Conservation (phyloP, 2,113 vertebrate genomes). For the Chrysochloris asiatica region DNA sequence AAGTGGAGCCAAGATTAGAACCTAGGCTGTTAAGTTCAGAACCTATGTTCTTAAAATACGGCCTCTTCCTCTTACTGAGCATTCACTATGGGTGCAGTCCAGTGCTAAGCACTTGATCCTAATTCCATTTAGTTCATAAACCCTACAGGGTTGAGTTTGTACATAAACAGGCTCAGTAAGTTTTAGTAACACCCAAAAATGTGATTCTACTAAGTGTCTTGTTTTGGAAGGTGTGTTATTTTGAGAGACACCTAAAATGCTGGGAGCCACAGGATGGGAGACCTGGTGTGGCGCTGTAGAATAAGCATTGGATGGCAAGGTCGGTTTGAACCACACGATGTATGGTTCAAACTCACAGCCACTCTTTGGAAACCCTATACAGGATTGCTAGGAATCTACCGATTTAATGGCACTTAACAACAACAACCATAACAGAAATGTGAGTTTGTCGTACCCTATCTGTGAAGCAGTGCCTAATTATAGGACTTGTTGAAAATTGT, state of each 20-base stretch:
- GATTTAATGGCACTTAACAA: too few relatives aligned
- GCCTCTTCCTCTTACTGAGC: background rate
- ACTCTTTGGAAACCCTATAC: too few relatives aligned
- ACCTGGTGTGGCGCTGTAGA: too few relatives aligned
- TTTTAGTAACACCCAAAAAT: background rate
- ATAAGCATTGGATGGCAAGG: too few relatives aligned
- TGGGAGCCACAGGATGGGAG: background rate
- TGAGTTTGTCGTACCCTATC: background rate
- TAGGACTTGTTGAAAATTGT: conserved; percentile 2
- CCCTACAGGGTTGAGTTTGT: background rate
- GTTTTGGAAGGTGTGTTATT: background rate
- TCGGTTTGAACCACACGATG: too few relatives aligned
- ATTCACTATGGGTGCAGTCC: background rate
- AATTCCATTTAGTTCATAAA: background rate
- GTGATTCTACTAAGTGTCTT: background rate
- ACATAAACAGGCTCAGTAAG: background rate
- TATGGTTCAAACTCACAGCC: too few relatives aligned
- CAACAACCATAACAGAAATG: background rate
- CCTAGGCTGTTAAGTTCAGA: background rate
- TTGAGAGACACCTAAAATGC: background rate
- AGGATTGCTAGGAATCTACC: too few relatives aligned
- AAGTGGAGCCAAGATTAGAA: background rate
- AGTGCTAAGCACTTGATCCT: background rate
- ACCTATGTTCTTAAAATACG: background rate
- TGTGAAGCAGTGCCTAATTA: background rate